These are phyloP conservation scores for Callosobruchus maculatus DNA, from an alignment of 2,888 invertebrate genomes.

Conservation along the genomic window DNA sequence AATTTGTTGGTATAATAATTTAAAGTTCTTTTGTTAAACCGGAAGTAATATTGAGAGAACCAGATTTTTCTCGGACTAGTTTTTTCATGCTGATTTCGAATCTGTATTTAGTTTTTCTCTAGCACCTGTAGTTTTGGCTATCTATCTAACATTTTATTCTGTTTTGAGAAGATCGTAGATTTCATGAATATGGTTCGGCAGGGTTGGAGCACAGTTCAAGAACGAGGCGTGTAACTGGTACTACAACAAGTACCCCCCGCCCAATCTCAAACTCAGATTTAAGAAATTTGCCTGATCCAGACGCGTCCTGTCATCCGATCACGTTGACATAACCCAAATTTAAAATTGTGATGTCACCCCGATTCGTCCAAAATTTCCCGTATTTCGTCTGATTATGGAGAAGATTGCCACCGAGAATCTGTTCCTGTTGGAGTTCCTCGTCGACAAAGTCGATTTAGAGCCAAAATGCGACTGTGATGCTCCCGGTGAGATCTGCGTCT, in stretches of 20 bases:
- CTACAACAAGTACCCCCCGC: slow-evolving; percentile 54
- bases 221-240: slow-evolving; percentile 59
- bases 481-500: slow-evolving; percentile 57
- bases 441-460: slow-evolving; percentile 51
- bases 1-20: no score
- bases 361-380: slow-evolving; percentile 5
- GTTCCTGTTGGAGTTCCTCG: slow-evolving; percentile 62
- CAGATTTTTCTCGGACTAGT: no score
- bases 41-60: no score
- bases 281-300: background rate
- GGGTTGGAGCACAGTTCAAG: slow-evolving; percentile 54
- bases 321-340: slow-evolving; percentile 5
- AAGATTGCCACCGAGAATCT: slow-evolving; percentile 55
- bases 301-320: slow-evolving; percentile 6
- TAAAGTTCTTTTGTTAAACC: no score
- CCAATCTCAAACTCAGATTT: slow-evolving; percentile 35
- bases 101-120: no score
- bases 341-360: slow-evolving; percentile 10
- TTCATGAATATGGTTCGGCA: slow-evolving; percentile 39
- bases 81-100: no score
- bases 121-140: no score
- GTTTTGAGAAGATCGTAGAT: no score
- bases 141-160: no score
- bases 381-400: slow-evolving; percentile 33
- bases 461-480: slow-evolving; percentile 40